Percentiles rank a stretch among this genome's conserved stretches.
phyloP scores from a whole-genome alignment of 2,888 invertebrate genomes.

The Coenonympha glycerion region DNA sequence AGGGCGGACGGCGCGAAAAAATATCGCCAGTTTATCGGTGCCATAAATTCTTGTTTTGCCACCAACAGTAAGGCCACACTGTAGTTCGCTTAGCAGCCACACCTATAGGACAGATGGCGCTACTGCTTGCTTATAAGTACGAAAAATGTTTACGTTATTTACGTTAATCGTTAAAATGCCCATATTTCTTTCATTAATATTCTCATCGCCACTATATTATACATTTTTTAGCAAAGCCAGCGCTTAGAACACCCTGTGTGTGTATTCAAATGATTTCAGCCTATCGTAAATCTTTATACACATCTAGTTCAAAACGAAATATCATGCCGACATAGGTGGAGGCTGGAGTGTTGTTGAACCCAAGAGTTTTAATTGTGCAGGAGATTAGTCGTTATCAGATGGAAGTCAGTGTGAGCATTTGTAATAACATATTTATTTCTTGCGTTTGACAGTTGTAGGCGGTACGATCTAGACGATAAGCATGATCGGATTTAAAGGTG shows the following conservation, averaged over 20 bases:
- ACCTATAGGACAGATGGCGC: too few species aligned
- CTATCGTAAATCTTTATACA: slow-evolving; percentile 28
- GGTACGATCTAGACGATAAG: slow-evolving; percentile 60
- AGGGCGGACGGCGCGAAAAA: too few species aligned
- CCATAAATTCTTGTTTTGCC: too few species aligned
- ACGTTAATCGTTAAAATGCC: too few species aligned
- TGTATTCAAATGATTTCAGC: slow-evolving; percentile 27
- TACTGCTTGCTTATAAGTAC: too few species aligned
- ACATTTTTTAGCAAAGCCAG: too few species aligned
- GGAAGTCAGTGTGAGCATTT: slow-evolving; percentile 58
- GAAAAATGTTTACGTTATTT: too few species aligned
- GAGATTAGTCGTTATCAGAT: slow-evolving; percentile 72
- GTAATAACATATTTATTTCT: slow-evolving; percentile 74
- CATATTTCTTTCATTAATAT: too few species aligned
- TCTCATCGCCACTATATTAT: too few species aligned
- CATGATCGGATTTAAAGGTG: slow-evolving; percentile 27
- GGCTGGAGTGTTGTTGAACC: slow-evolving; percentile 43
- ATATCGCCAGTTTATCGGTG: too few species aligned
- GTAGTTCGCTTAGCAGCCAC: too few species aligned
- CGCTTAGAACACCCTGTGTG: background rate
- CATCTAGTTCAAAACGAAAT: slow-evolving; percentile 35
- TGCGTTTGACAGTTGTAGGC: slow-evolving; percentile 72
- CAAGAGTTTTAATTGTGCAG: slow-evolving; percentile 71
- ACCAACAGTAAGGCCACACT: too few species aligned
- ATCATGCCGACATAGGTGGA: slow-evolving; percentile 35